These are phyloP conservation scores for Hyalella azteca DNA, from an alignment of 2,888 invertebrate genomes.

Conservation along the genomic window DNA sequence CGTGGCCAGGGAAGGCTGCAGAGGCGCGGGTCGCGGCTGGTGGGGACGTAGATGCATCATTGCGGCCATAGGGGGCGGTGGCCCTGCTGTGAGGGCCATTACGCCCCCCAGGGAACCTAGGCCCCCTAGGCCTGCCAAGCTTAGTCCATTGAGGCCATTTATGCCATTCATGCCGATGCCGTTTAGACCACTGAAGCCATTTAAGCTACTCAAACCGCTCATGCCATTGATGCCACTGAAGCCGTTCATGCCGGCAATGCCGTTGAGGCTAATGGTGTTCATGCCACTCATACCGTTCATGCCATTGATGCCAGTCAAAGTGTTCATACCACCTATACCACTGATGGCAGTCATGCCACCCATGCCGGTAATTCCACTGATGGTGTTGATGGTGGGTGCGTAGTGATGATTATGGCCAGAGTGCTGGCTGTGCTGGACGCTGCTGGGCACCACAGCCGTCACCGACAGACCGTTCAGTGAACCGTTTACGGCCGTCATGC, in stretches of 20 bases:
- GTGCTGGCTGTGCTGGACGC: neutral
- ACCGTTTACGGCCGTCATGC: slow-evolving; percentile 28
- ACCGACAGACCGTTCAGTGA: slow-evolving; percentile 20
- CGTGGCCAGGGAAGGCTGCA: slow-evolving; percentile 6
- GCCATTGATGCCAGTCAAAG: slow-evolving; percentile 45
- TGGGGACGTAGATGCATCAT: neutral
- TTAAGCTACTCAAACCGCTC: slow-evolving; percentile 36
- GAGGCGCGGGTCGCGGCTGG: neutral
- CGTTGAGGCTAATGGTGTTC: slow-evolving; percentile 19
- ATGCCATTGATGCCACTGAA: slow-evolving; percentile 25
- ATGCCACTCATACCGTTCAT: neutral
- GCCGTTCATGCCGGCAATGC: slow-evolving; percentile 33
- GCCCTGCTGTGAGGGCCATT: slow-evolving; percentile 34
- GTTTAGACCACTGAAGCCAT: slow-evolving; percentile 43
- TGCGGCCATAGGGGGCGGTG: slow-evolving; percentile 11
- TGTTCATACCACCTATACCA: slow-evolving; percentile 1
- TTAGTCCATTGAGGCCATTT: neutral
- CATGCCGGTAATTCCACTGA: slow-evolving; percentile 29
- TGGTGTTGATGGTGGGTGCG: slow-evolving; percentile 4
- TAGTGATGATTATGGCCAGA: neutral
- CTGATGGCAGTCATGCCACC: slow-evolving; percentile 39
- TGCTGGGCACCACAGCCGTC: slow-evolving; percentile 13
- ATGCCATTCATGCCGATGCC: slow-evolving; percentile 40
- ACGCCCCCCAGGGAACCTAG: neutral
- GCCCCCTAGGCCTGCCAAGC: slow-evolving; percentile 13